Percentiles rank a stretch among this genome's conserved stretches.
Evolutionary conservation across 1,140 invertebrate genomes (phyloP).

Genomic region (Steinernema feltiae): DNA sequence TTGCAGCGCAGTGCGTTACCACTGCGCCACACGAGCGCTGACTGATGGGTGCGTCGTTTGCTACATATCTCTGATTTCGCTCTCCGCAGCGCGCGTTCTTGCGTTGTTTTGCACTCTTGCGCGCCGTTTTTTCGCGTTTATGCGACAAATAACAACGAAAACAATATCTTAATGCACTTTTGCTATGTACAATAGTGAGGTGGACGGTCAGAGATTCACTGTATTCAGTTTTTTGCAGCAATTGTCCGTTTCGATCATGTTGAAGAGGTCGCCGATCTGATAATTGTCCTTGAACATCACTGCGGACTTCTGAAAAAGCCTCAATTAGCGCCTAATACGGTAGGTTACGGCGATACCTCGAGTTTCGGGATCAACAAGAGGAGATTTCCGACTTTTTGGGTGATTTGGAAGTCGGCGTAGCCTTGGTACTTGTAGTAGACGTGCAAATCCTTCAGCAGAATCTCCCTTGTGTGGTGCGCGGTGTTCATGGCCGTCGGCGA

Average conservation of each 20-base stretch:
- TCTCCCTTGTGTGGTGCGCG: not conserved
- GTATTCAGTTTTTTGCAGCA: not conserved
- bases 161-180: not conserved
- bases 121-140: not conserved
- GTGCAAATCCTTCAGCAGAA: not conserved
- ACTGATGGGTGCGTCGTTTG: not conserved
- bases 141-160: constrained; percentile 1
- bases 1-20: not conserved
- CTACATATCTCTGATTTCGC: not conserved
- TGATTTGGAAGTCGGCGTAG: not conserved
- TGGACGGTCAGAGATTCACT: not conserved
- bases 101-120: not conserved
- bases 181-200: not conserved
- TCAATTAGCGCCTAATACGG: not conserved
- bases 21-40: not conserved
- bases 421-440: not conserved
- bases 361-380: not conserved
- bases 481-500: not conserved
- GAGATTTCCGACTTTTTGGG: constrained; percentile 9
- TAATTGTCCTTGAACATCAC: constrained; percentile 7
- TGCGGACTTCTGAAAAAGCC: not conserved
- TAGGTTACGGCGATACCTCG: not conserved
- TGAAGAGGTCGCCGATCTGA: constrained; percentile 11
- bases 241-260: constrained; percentile 14
- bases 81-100: not conserved